phyloP scores from a whole-genome alignment of 2,888 invertebrate genomes.

The Netelia virgata region DNA sequence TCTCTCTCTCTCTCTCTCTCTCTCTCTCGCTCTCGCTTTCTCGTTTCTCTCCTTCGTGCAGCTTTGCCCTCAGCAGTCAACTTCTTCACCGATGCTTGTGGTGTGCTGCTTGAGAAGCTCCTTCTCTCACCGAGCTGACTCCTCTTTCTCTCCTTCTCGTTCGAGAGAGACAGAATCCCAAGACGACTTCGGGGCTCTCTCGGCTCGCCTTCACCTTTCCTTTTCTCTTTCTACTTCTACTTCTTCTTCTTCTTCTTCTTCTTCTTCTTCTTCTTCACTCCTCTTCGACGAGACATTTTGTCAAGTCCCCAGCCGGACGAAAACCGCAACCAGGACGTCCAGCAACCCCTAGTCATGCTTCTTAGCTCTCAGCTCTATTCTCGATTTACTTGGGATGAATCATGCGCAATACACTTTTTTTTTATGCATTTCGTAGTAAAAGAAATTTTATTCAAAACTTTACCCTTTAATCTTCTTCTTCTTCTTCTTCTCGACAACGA shows the following conservation, averaged over 20 bases:
- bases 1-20: slow-evolving; percentile 11
- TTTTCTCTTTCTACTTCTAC: not conserved
- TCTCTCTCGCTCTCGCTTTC: not conserved
- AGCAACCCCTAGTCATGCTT: too few relatives aligned
- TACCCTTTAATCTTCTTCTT: too few relatives aligned
- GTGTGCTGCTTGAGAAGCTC: not conserved
- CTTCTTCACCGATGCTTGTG: slow-evolving; percentile 39
- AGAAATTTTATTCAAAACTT: too few relatives aligned
- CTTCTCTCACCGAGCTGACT: not conserved
- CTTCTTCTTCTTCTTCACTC: not conserved
- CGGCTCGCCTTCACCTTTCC: not conserved
- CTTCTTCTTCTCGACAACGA: too few relatives aligned
- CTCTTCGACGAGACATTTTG: slow-evolving; percentile 45
- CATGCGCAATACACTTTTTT: too few relatives aligned
- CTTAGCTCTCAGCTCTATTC: too few relatives aligned
- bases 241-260: not conserved
- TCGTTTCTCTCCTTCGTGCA: slow-evolving; percentile 7
- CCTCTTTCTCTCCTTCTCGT: not conserved
- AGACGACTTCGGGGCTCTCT: slow-evolving; percentile 33
- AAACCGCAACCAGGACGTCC: not conserved
- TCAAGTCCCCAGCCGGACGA: slow-evolving; percentile 49
- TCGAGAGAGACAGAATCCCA: slow-evolving; percentile 2
- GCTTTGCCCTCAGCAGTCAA: slow-evolving; percentile 35
- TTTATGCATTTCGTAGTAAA: too few relatives aligned
- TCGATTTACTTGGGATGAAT: too few relatives aligned